Evolutionary conservation across 2,888 invertebrate species (phyloP).

Genomic region (Gortyna flavago): DNA sequence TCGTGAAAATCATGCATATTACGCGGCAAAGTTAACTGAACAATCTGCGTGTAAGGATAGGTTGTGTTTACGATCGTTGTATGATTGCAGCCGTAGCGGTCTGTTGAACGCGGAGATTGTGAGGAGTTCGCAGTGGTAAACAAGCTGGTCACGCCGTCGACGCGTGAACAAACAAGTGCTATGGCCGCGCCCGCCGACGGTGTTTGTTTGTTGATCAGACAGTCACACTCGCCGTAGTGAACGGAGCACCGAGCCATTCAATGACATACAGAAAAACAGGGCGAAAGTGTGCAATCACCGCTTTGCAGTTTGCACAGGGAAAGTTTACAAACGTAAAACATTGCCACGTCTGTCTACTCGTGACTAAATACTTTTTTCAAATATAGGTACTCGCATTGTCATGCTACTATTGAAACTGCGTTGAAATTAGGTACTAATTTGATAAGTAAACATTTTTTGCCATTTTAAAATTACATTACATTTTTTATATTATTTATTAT

Average conservation of each 20-base stretch:
- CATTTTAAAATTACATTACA: not conserved
- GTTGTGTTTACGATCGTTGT: slow-evolving; percentile 65
- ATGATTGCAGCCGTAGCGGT: slow-evolving; percentile 70
- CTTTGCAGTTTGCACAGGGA: slow-evolving; percentile 72
- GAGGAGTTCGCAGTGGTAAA: slow-evolving; percentile 84
- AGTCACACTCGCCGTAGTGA: slow-evolving; percentile 60
- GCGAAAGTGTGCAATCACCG: slow-evolving; percentile 82
- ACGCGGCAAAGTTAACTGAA: slow-evolving; percentile 47
- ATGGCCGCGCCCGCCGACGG: slow-evolving; percentile 63
- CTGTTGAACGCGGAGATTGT: slow-evolving; percentile 78
- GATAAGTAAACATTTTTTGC: not conserved
- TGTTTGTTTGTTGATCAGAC: slow-evolving; percentile 68
- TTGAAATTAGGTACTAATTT: not conserved
- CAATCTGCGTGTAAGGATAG: slow-evolving; percentile 58
- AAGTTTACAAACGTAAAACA: slow-evolving; percentile 76
- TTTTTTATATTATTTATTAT: too few species aligned
- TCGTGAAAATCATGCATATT: slow-evolving; percentile 58
- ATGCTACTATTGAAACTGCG: not conserved
- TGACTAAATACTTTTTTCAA: slow-evolving; percentile 23
- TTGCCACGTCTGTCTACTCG: slow-evolving; percentile 52
- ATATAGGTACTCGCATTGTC: slow-evolving; percentile 1
- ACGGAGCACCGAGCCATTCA: slow-evolving; percentile 61
- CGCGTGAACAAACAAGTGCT: slow-evolving; percentile 89
- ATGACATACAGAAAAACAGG: slow-evolving; percentile 69
- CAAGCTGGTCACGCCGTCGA: slow-evolving; percentile 85